These are phyloP conservation scores for Himalopsyche phryganea DNA, from an alignment of 1,140 invertebrate species.

Conservation along the genomic window DNA sequence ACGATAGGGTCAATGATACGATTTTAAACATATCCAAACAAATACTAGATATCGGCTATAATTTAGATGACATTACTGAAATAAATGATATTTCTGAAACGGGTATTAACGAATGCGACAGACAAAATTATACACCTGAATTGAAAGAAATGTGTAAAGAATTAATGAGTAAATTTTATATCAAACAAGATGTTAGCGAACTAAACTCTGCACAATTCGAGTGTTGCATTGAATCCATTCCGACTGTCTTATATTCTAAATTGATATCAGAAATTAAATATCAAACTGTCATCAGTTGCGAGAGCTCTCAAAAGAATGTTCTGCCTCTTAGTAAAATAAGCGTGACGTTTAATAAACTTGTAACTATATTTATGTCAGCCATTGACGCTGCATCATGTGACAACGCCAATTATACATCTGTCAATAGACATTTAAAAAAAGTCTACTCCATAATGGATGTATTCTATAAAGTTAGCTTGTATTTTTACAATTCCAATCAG, in stretches of 20 bases:
- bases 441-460: conserved; percentile 13
- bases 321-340: conserved; percentile 15
- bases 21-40: conserved; percentile 24
- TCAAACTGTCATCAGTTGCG: neutral
- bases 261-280: conserved; percentile 13
- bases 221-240: conserved; percentile 11
- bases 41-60: conserved; percentile 7
- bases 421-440: conserved; percentile 22
- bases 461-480: conserved; percentile 12
- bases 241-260: conserved; percentile 8
- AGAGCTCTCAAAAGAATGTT: neutral
- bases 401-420: conserved; percentile 8
- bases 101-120: neutral
- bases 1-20: conserved; percentile 2
- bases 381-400: conserved; percentile 10
- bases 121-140: conserved; percentile 13
- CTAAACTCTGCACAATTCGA: neutral
- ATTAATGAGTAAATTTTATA: conserved; percentile 14
- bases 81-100: neutral
- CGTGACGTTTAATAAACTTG: conserved; percentile 8
- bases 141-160: conserved; percentile 14
- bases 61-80: neutral
- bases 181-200: conserved; percentile 1
- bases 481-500: conserved; percentile 16
- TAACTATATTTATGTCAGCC: neutral